These are phyloP conservation scores for Anoplophora glabripennis DNA, from an alignment of 1,140 invertebrate genomes.

Conservation along the genomic window DNA sequence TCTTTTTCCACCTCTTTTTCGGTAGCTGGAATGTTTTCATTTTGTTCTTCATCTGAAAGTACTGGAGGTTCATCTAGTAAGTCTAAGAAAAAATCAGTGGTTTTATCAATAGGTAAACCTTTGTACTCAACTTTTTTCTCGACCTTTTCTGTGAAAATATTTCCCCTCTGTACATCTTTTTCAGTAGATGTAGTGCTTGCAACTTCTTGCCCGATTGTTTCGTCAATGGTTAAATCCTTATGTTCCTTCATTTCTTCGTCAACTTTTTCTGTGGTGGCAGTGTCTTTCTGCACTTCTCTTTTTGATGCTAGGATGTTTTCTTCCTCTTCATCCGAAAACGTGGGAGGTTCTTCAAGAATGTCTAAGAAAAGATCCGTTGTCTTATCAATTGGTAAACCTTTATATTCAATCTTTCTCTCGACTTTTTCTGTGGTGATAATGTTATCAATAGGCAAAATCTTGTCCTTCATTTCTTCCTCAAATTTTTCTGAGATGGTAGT, in stretches of 20 bases:
- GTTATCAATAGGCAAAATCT: slow-evolving; percentile 50
- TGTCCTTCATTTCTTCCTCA: slow-evolving; percentile 34
- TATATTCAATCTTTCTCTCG: too few relatives aligned
- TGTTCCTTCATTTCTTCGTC: slow-evolving; percentile 36
- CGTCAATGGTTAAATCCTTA: slow-evolving; percentile 52
- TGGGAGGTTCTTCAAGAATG: slow-evolving; percentile 54
- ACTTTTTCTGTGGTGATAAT: too few relatives aligned
- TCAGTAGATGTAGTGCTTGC: too few relatives aligned
- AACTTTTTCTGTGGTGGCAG: not conserved
- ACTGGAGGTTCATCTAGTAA: slow-evolving; percentile 27
- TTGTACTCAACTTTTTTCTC: slow-evolving; percentile 40
- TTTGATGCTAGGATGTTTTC: not conserved
- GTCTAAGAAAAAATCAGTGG: slow-evolving; percentile 53
- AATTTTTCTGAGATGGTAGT: not conserved
- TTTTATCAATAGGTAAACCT: slow-evolving; percentile 51
- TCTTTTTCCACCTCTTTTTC: not conserved
- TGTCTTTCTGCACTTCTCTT: not conserved
- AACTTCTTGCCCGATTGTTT: slow-evolving; percentile 29
- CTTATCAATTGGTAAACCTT: slow-evolving; percentile 51
- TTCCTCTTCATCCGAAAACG: slow-evolving; percentile 33
- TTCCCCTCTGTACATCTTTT: not conserved
- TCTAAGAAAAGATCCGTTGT: slow-evolving; percentile 53
- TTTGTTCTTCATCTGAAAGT: not conserved
- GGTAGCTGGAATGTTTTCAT: not conserved
- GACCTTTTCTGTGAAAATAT: not conserved